A percentile compares a stretch with the other conserved stretches of the same genome.
phyloP scores from a whole-genome alignment of 1,140 invertebrate species.

The Lepidurus couesii region DNA sequence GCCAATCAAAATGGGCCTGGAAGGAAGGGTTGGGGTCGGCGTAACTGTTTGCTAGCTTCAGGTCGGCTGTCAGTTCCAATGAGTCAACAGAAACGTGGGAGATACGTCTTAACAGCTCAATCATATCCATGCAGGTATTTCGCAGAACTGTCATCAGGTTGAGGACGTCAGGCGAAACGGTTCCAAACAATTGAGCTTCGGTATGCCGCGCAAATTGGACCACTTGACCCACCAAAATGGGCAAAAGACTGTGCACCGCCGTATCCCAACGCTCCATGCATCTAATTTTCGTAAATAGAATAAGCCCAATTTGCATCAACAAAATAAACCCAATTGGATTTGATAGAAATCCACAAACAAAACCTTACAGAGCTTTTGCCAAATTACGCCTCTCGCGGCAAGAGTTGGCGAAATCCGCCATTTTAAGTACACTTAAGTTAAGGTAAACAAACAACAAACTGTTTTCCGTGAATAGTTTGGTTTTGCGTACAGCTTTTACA shows the following conservation, averaged over 20 bases:
- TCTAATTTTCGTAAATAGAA: conserved; percentile 36
- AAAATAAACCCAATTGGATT: neutral
- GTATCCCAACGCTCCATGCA: conserved; percentile 40
- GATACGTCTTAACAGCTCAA: conserved; percentile 21
- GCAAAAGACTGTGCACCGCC: conserved; percentile 40
- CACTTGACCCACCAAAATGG: conserved; percentile 41
- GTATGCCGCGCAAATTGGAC: conserved; percentile 41
- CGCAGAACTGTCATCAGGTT: conserved; percentile 28
- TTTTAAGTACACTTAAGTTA: no score
- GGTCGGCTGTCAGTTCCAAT: neutral
- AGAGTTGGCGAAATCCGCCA: no score
- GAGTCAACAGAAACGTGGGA: neutral
- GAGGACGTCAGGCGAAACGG: conserved; percentile 42
- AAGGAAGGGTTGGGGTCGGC: conserved; percentile 27
- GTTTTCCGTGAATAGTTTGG: no score
- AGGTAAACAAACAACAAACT: no score
- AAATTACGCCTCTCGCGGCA: no score
- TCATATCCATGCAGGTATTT: conserved; percentile 27
- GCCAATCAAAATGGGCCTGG: conserved; percentile 30
- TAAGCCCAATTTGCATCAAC: conserved; percentile 12
- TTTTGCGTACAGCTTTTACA: no score
- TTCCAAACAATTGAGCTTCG: conserved; percentile 29
- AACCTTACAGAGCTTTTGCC: no score
- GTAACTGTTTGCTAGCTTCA: neutral
- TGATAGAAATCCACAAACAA: neutral